Percentiles rank a stretch among this genome's conserved stretches.
These are phyloP conservation scores for Parambassis ranga DNA, from an alignment of 2,797 vertebrate species.

Conservation along the genomic window DNA sequence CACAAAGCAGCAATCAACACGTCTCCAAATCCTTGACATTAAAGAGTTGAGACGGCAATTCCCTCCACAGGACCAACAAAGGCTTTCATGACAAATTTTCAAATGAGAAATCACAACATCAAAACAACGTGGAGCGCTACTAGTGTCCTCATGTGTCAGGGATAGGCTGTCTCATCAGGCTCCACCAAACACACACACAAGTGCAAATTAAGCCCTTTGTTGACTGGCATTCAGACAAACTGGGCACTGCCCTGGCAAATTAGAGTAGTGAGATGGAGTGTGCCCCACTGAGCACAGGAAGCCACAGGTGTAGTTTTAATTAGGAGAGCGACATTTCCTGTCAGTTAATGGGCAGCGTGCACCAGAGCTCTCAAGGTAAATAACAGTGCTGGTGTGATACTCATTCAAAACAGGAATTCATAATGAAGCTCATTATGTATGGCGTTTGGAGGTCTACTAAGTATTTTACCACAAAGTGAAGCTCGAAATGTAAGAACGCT, in stretches of 20 bases:
- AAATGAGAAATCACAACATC: slow-evolving; percentile 8
- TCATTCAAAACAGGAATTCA: slow-evolving; percentile 3
- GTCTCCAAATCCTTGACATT: slow-evolving; percentile 44
- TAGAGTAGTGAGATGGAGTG: slow-evolving; percentile 37
- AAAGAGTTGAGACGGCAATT: slow-evolving; percentile 42
- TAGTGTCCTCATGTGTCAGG: neutral
- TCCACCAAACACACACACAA: neutral
- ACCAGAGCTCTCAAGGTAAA: slow-evolving; percentile 41
- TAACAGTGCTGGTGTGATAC: slow-evolving; percentile 22
- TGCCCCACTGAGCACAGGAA: slow-evolving; percentile 35
- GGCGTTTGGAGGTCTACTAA: too few species aligned
- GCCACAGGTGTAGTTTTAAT: slow-evolving; percentile 73
- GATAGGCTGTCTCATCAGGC: neutral
- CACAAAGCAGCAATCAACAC: slow-evolving; percentile 22
- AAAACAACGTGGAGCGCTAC: slow-evolving; percentile 6
- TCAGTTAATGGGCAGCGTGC: slow-evolving; percentile 49
- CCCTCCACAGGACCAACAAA: slow-evolving; percentile 19
- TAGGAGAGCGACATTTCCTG: slow-evolving; percentile 55
- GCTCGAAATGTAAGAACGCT: too few species aligned
- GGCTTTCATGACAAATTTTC: slow-evolving; percentile 40
- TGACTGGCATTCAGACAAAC: slow-evolving; percentile 46
- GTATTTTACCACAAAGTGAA: too few species aligned
- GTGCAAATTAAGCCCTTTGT: slow-evolving; percentile 40
- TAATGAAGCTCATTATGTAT: neutral
- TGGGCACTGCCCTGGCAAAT: slow-evolving; percentile 49